phyloP scores from a whole-genome alignment of 2,113 vertebrate genomes.

The Nothobranchius kuhntae region DNA sequence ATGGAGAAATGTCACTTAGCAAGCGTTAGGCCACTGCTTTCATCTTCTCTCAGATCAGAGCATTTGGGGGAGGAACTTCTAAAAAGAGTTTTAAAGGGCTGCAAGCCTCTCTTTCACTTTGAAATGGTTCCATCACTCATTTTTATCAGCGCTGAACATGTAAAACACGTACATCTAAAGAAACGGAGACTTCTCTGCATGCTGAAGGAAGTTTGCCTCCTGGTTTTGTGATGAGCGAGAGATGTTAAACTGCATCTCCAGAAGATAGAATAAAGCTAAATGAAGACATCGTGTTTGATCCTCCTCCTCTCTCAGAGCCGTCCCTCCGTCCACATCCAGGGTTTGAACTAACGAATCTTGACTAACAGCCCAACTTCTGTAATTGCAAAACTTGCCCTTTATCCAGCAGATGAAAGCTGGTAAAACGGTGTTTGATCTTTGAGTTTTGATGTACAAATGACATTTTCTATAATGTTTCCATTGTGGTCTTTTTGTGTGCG shows the following conservation, averaged over 20 bases:
- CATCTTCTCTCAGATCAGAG: slow-evolving; percentile 63
- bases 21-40: slow-evolving; percentile 64
- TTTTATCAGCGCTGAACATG: slow-evolving; percentile 67
- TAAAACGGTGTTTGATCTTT: neutral
- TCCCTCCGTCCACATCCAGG: neutral
- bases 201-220: slow-evolving; percentile 24
- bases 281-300: slow-evolving; percentile 6
- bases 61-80: slow-evolving; percentile 46
- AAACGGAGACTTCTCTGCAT: neutral
- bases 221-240: slow-evolving; percentile 6
- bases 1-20: slow-evolving; percentile 73
- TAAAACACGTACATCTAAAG: slow-evolving; percentile 52
- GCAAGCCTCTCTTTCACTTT: slow-evolving; percentile 56
- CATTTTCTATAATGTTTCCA: neutral
- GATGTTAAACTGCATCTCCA: slow-evolving; percentile 14
- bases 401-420: neutral
- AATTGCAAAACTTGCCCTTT: neutral
- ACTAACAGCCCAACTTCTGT: neutral
- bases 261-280: slow-evolving; percentile 3
- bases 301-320: neutral
- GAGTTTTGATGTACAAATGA: neutral
- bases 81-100: slow-evolving; percentile 62
- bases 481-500: neutral
- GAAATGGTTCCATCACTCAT: slow-evolving; percentile 66
- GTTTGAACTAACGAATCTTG: neutral